Conservation (phyloP, 2,888 invertebrate genomes). For the Calameuta pallipes region DNA sequence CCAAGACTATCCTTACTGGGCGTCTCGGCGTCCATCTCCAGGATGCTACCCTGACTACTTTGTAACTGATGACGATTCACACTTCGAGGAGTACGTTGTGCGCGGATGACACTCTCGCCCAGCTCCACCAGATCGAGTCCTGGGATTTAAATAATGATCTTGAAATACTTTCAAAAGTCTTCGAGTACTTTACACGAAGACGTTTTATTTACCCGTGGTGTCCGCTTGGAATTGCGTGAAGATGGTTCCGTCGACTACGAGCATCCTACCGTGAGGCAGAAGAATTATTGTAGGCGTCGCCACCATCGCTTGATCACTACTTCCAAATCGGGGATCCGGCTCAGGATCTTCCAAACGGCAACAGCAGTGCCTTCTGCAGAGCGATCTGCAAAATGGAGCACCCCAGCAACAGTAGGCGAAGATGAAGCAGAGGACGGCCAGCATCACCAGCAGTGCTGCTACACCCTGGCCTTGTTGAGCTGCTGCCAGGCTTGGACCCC, state of each 20-base stretch:
- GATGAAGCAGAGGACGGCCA: conserved; percentile 70
- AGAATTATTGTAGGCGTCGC: conserved; percentile 70
- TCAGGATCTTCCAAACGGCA: conserved; percentile 67
- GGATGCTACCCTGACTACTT: conserved; percentile 59
- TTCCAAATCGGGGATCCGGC: conserved; percentile 49
- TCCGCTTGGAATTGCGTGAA: conserved; percentile 68
- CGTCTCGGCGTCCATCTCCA: conserved; percentile 67
- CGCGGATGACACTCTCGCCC: conserved; percentile 68
- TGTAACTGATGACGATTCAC: conserved; percentile 64
- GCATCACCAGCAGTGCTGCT: conserved; percentile 70
- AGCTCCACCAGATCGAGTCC: conserved; percentile 69
- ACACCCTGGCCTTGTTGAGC: conserved; percentile 66
- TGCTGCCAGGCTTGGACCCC: conserved; percentile 54
- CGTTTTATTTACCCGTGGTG: conserved; percentile 46
- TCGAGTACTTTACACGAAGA: not conserved
- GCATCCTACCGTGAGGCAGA: conserved; percentile 70
- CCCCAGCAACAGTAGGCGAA: conserved; percentile 72
- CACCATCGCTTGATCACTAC: conserved; percentile 61
- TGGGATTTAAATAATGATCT: conserved; percentile 17
- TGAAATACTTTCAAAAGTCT: not conserved
- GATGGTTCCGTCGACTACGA: conserved; percentile 70
- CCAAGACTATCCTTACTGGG: conserved; percentile 69
- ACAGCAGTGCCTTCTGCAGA: conserved; percentile 66
- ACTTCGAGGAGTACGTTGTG: conserved; percentile 59
- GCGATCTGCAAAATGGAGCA: conserved; percentile 69